Evolutionary conservation across 2,113 vertebrate genomes (phyloP).

Genomic region (Loxodonta africana): DNA sequence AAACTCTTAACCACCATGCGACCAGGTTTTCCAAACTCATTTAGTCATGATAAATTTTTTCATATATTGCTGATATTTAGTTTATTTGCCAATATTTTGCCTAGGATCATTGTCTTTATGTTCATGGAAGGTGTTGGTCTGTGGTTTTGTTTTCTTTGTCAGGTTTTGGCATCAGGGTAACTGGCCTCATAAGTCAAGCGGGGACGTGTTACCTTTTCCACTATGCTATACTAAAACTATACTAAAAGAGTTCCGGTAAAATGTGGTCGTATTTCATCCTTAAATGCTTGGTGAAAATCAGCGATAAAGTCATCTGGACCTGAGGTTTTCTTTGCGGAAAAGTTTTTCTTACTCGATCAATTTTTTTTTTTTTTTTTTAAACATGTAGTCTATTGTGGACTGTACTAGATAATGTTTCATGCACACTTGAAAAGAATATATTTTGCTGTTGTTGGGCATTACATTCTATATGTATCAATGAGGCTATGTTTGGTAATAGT

Average conservation of each 20-base stretch:
- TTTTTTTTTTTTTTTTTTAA: background rate
- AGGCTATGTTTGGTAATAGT: background rate
- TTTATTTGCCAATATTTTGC: background rate
- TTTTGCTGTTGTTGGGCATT: too few species aligned
- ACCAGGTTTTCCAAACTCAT: background rate
- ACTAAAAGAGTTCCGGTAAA: background rate
- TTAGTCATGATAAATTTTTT: background rate
- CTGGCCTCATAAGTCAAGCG: background rate
- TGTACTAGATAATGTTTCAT: background rate
- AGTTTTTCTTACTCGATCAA: background rate
- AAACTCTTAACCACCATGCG: too few species aligned
- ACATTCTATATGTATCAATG: background rate
- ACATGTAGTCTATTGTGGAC: too few species aligned
- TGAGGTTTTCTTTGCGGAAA: too few species aligned
- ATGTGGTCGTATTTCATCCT: background rate
- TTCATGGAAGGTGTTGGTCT: background rate
- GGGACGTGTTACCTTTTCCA: background rate
- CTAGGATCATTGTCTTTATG: background rate
- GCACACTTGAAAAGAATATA: too few species aligned
- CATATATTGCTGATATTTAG: background rate
- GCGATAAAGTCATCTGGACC: background rate
- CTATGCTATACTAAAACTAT: background rate
- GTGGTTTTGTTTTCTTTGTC: background rate
- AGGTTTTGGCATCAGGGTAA: too few species aligned
- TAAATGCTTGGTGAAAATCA: background rate